Percentiles rank a stretch among this genome's conserved stretches.
Evolutionary conservation across 2,888 invertebrate species (phyloP).

Genomic region (Eupithecia centaureata): DNA sequence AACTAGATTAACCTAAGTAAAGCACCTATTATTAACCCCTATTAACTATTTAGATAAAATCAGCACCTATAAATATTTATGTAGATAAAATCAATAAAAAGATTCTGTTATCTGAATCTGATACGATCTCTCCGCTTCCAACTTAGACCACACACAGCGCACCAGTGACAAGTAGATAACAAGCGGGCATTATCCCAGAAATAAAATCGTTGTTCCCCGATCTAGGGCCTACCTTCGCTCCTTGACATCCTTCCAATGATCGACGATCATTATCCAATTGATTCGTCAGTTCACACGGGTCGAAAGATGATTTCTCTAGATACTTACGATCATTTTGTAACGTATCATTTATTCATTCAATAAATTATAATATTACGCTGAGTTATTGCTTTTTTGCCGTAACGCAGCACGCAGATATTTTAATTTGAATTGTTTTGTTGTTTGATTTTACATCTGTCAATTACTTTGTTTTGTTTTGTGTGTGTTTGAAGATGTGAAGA

Average conservation of each 20-base stretch:
- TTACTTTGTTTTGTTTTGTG: neutral
- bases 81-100: too few species aligned
- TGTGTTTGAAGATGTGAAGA: neutral
- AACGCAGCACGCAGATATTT: neutral
- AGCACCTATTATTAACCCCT: too few species aligned
- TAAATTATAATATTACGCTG: neutral
- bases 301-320: neutral
- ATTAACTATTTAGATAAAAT: too few species aligned
- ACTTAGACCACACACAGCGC: neutral
- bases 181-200: conserved; percentile 48
- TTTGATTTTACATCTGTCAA: neutral
- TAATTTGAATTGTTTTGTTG: neutral
- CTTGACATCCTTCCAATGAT: conserved; percentile 54
- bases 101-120: too few species aligned
- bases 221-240: conserved; percentile 47
- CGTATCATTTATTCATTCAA: too few species aligned
- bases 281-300: conserved; percentile 18
- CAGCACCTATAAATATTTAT: too few species aligned
- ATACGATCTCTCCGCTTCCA: neutral
- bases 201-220: conserved; percentile 43
- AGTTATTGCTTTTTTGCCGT: neutral
- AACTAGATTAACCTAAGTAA: too few species aligned
- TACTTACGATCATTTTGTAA: too few species aligned
- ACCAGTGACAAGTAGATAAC: conserved; percentile 47
- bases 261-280: conserved; percentile 41